Conservation (phyloP, 2,797 vertebrate genomes). For the Tenualosa thibaudeaui region DNA sequence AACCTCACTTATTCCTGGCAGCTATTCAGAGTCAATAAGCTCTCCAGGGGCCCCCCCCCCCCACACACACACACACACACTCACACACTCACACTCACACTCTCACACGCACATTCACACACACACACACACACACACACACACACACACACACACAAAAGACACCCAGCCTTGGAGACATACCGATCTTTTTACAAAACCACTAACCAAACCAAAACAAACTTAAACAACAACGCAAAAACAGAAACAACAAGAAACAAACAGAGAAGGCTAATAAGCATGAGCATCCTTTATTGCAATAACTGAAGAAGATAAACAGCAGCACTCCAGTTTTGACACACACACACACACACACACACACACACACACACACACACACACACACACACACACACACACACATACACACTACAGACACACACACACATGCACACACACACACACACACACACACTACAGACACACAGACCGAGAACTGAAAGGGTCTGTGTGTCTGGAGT, state of each 20-base stretch:
- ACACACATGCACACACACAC: neutral
- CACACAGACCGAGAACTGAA: neutral
- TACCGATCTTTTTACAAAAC: neutral
- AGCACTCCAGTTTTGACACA: neutral
- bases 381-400: neutral
- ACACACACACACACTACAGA: neutral
- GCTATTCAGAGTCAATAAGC: neutral
- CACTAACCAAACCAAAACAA: neutral
- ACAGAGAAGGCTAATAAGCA: neutral
- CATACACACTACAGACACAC: neutral
- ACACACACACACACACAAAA: slow-evolving; percentile 4
- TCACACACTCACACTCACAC: neutral
- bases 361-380: neutral
- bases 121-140: neutral
- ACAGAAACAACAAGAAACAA: neutral
- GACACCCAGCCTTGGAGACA: neutral
- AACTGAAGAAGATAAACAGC: neutral
- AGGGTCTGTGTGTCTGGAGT: neutral
- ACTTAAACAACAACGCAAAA: neutral
- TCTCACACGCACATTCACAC: neutral
- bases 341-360: neutral
- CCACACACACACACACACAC: neutral
- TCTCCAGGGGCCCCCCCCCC: too few relatives aligned
- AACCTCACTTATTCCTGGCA: neutral
- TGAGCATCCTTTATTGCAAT: neutral